Percentiles rank a stretch among this genome's conserved stretches.
Conservation (phyloP, 2,113 vertebrate species). For the Caloenas nicobarica region DNA sequence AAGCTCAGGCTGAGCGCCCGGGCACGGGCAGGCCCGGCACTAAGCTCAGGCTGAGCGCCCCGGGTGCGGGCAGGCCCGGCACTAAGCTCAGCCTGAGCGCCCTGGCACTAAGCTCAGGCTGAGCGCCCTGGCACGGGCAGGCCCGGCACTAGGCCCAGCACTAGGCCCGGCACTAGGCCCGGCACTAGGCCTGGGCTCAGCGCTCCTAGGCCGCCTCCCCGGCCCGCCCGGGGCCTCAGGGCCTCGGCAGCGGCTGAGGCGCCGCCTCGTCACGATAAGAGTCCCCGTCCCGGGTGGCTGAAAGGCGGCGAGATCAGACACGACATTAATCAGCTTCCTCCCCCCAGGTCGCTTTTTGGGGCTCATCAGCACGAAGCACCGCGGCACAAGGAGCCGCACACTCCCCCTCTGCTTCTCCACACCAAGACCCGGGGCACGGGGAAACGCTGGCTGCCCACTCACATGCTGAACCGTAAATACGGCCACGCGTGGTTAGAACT, state of each 20-base stretch:
- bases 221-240: constrained; percentile 77
- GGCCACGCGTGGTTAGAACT: neutral
- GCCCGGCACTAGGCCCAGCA: no score
- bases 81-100: no score
- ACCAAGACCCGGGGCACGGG: neutral
- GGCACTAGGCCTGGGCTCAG: no score
- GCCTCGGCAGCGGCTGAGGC: constrained; percentile 26
- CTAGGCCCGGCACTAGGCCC: no score
- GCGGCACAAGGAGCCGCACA: no score
- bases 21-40: no score
- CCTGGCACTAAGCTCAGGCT: constrained; percentile 72
- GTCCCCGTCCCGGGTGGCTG: neutral
- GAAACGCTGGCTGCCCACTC: neutral
- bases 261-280: constrained; percentile 75
- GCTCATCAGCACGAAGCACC: neutral
- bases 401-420: neutral
- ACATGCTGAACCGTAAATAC: neutral
- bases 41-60: no score
- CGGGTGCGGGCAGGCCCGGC: no score
- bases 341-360: no score
- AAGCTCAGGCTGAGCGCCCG: no score
- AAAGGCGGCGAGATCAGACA: neutral
- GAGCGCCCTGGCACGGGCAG: constrained; percentile 42
- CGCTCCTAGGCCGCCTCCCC: constrained; percentile 68
- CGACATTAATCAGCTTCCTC: neutral